A percentile compares a stretch with the other conserved stretches of the same genome.
These are phyloP conservation scores for Myotis brandtii DNA, from an alignment of 2,113 vertebrate species.

Conservation along the genomic window DNA sequence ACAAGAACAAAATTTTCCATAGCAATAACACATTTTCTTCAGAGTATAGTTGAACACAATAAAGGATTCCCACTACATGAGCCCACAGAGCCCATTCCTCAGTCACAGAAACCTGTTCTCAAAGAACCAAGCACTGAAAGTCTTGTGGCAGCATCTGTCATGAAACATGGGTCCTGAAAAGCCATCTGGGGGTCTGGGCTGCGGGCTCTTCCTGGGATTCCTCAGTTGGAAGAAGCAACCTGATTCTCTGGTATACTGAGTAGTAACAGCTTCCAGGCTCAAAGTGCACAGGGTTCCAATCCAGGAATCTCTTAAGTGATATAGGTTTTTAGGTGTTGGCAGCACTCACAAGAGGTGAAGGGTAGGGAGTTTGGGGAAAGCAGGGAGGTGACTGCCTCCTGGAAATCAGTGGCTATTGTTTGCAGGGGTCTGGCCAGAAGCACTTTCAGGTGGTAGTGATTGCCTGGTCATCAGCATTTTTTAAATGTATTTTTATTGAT, in stretches of 20 bases:
- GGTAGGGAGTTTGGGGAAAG: neutral
- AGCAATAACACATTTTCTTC: neutral
- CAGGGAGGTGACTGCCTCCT: neutral
- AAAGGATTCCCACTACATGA: neutral
- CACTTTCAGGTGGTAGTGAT: neutral
- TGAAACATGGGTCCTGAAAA: neutral
- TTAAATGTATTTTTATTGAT: no score
- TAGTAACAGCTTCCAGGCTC: neutral
- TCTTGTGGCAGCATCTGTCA: neutral
- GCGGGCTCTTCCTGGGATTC: neutral
- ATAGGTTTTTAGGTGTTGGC: neutral
- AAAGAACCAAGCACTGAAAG: neutral
- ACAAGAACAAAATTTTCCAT: neutral
- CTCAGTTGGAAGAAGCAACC: neutral
- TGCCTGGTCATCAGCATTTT: neutral
- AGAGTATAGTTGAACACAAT: neutral
- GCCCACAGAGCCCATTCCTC: neutral
- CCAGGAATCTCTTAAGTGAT: neutral
- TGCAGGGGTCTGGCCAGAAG: neutral
- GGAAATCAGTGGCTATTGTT: neutral
- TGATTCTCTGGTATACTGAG: neutral
- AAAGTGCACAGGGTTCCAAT: neutral
- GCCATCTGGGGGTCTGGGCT: neutral
- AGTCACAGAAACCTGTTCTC: neutral
- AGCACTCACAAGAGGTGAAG: neutral